Evolutionary conservation across 2,797 vertebrate genomes (phyloP), one percentile per base, ranked within the genome.

Genomic region (Chromobotia macracanthus): DNA sequence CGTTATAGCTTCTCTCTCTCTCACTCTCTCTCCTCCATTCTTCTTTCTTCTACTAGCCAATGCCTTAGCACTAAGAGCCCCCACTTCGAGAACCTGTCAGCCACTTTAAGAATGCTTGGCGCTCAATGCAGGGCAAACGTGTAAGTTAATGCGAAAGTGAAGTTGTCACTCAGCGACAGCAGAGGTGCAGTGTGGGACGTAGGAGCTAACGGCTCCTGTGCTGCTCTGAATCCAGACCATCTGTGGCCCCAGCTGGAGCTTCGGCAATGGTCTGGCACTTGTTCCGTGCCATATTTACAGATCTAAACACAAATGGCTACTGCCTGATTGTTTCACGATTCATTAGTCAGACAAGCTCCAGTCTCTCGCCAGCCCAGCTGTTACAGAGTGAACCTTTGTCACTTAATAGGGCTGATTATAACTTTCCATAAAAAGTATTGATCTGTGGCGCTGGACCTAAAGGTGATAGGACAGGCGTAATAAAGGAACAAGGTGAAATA

Each of bases 281-380:
- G 96, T 96, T 96, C 96, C 95, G 95, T 95, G 95, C 96, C 97
- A 98, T 99, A 99, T 99, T 99, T 99, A 99, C 97, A 98, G 97
- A 99, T 99, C 97, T 97, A 97, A 99, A 99, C 97, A 99, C 97
- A 99, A 99, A 99, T 97, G 96, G 97, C 96, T 95, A 96, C 95
- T 96, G 97, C 97, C 97, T 97, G 97, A 99, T 98, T 99, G 97
- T 99, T 99, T 99, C 97, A 99, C 97, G 96, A 98, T 98, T 99
- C 97, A 99, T 99, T 99, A 99, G 96, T 97, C 96, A 97, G 97
- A 99, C 97, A 99, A 96, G 97, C 95, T 96, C 96, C 95, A 93
- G 95, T 96, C 94, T 93, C 93, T 94, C 92, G 95, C 96, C 96
- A 97, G 97, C 95, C 96, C 97, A 99, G 97, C 97, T 99, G 97